Base-by-base conservation (phyloP, 2,113 vertebrate species). In the Parus major region DNA sequence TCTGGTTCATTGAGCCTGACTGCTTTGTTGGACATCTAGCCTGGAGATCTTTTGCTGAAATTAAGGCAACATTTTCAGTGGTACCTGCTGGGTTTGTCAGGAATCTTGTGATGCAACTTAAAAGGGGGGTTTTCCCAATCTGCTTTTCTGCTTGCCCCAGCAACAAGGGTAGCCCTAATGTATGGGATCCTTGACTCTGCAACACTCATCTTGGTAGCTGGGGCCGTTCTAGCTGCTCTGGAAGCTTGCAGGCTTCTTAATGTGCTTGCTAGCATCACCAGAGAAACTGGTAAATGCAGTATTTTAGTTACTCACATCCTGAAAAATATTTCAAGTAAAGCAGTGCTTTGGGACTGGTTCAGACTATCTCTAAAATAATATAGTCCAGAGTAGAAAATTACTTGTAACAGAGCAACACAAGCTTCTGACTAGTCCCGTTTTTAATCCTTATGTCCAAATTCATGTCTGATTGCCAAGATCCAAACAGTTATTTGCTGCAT, bases 1-100 rank as follows among this genome's bases (percentile, higher is more conserved):
- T 81, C 57, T 75, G 47, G 8, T 92, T 93, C 86, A 64, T 64
- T 82, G 61, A 87, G 44, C 49, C 46, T 66, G 47, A 72, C 80
- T 68, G 44, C 83, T 97, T 86, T 86, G 57, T 64, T 73, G 71
- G 86, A 88, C 86, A 65, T 66, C 14, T 61, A 77, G 82, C 81
- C 56, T 79, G 69, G 64, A 89, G 73, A 88, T 42, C 31, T 95
- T 79, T 64, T 82, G 44, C 49, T 68, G 80, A 71, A 94, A 78
- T 73, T 55, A 92, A 84, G 41, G 56, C 65, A 75, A 24, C 39
- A 5, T 86, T 78, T 69, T 52, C 41, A 49, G 8, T 28, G 53
- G 21, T 71, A 68, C 31, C 65, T 88, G 76, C 80, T 92, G 83
- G 23, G 44, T 92, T 78, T 95, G 22, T 92, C 44, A 47, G 4